phyloP scores from a whole-genome alignment of 2,888 invertebrate genomes.

The Strigamia transsilvanica region DNA sequence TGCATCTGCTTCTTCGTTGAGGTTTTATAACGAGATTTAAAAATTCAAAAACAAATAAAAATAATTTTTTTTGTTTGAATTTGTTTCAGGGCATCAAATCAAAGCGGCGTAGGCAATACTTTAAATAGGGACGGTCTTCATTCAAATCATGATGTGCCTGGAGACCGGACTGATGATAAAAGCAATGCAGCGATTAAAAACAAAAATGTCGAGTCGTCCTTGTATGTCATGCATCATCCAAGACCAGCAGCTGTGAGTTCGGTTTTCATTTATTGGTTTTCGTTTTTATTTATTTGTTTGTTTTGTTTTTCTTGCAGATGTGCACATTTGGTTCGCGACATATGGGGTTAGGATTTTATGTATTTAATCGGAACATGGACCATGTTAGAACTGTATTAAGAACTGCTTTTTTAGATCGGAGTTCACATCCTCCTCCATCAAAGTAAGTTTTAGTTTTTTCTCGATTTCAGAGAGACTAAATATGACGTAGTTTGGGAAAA shows the following conservation, averaged over 20 bases:
- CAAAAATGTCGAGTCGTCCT: slow-evolving; percentile 23
- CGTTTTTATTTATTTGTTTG: not conserved
- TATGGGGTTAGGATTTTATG: slow-evolving; percentile 56
- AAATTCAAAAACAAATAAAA: too few relatives aligned
- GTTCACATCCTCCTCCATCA: slow-evolving; percentile 54
- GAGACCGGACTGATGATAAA: slow-evolving; percentile 50
- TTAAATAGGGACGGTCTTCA: slow-evolving; percentile 46
- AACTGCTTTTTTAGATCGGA: slow-evolving; percentile 54
- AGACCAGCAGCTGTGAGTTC: slow-evolving; percentile 55
- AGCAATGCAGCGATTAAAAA: slow-evolving; percentile 26
- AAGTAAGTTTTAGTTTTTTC: slow-evolving; percentile 52
- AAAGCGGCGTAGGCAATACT: slow-evolving; percentile 30
- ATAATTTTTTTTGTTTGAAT: not conserved
- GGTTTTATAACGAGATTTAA: slow-evolving; percentile 1
- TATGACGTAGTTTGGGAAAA: too few relatives aligned
- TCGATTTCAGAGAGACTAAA: too few relatives aligned
- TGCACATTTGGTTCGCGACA: slow-evolving; percentile 55
- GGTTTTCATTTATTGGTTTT: not conserved
- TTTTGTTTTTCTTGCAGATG: slow-evolving; percentile 53
- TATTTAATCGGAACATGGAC: slow-evolving; percentile 55
- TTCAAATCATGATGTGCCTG: slow-evolving; percentile 20
- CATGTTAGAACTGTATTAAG: slow-evolving; percentile 54
- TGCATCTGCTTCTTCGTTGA: slow-evolving; percentile 37
- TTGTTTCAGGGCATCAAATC: not conserved
- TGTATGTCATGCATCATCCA: slow-evolving; percentile 56